Conservation (phyloP, 2,888 invertebrate genomes). For the Leptopilina myrica region DNA sequence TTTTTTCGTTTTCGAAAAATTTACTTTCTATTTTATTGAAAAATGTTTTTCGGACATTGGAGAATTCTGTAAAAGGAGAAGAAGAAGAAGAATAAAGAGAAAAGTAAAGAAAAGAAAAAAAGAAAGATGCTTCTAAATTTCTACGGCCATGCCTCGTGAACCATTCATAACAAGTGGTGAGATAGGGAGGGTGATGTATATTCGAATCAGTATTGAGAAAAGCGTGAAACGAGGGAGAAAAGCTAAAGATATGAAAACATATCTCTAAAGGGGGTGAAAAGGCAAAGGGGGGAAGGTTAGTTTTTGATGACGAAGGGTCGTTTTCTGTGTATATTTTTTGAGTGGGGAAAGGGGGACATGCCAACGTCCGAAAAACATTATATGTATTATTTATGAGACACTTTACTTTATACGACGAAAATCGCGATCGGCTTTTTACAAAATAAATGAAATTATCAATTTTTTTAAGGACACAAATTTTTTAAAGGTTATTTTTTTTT, state of each 20-base stretch:
- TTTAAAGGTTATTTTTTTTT: background rate
- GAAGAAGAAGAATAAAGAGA: conserved; percentile 14
- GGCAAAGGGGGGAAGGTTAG: background rate
- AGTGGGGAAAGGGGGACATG: conserved; percentile 50
- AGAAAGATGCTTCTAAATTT: conserved; percentile 48
- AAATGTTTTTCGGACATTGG: conserved; percentile 73
- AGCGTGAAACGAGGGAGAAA: conserved; percentile 14
- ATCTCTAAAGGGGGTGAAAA: conserved; percentile 1
- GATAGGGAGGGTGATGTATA: conserved; percentile 15
- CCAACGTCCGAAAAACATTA: conserved; percentile 75
- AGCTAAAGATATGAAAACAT: conserved; percentile 18
- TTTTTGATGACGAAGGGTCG: conserved; percentile 2
- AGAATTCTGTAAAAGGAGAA: conserved; percentile 33
- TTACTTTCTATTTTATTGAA: conserved; percentile 40
- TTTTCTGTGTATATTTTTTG: conserved; percentile 29
- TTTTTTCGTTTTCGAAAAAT: background rate
- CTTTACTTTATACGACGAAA: conserved; percentile 48
- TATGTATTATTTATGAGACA: conserved; percentile 69
- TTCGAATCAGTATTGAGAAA: conserved; percentile 16
- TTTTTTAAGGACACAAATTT: too few relatives aligned
- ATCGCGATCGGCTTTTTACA: conserved; percentile 12
- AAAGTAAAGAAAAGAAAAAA: too few relatives aligned
- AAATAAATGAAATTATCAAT: background rate
- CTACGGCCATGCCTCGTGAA: conserved; percentile 76
- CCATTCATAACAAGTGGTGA: conserved; percentile 61